Conservation (phyloP, 2,797 vertebrate species). For the Sarcoramphus papa region DNA sequence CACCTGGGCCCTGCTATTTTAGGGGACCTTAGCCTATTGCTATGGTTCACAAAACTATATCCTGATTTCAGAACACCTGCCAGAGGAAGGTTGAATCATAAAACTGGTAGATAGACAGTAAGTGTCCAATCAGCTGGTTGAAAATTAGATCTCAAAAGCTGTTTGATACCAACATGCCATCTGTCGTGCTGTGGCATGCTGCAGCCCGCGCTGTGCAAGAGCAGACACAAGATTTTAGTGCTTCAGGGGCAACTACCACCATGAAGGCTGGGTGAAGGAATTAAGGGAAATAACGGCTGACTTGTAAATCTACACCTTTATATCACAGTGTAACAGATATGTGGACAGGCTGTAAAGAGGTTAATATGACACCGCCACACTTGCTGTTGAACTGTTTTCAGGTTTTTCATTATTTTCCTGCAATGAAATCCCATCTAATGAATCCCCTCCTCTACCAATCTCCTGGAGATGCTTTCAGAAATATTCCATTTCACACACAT, state of each 20-base stretch:
- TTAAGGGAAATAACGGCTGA: neutral
- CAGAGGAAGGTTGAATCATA: neutral
- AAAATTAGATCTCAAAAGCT: neutral
- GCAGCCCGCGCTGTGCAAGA: neutral
- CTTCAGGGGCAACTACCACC: neutral
- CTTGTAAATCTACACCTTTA: neutral
- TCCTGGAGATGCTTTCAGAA: neutral
- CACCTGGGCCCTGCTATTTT: neutral
- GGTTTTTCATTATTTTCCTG: neutral
- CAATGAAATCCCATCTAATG: neutral
- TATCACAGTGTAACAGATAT: neutral
- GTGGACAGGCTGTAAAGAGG: neutral
- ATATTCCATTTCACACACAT: neutral
- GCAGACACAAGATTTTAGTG: neutral
- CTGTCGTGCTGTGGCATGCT: neutral
- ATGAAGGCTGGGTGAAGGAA: neutral
- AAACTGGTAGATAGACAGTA: neutral
- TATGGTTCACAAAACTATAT: neutral
- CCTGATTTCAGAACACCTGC: neutral
- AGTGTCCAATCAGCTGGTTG: neutral
- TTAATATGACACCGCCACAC: accelerated
- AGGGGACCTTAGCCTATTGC: neutral
- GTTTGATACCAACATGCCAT: neutral
- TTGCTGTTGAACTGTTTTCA: neutral
- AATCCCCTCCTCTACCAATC: neutral